Evolutionary conservation across 2,797 vertebrate species (phyloP).

Genomic region (Malurus splendens): DNA sequence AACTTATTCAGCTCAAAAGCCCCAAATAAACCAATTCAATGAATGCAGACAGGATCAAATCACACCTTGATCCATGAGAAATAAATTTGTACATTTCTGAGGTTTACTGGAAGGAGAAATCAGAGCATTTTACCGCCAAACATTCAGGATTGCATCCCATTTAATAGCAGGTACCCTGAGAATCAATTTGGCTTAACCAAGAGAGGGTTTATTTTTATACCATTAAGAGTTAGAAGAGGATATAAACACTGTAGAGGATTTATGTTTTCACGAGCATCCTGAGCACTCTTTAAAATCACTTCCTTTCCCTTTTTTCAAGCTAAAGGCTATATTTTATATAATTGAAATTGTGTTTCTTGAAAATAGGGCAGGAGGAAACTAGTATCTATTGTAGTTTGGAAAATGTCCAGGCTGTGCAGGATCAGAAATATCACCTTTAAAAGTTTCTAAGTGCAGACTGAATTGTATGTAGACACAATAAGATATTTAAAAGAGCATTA

Average conservation of each 20-base stretch:
- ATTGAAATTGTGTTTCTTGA: background rate
- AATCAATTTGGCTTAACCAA: background rate
- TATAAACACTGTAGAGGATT: slow-evolving; percentile 28
- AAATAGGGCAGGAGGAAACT: background rate
- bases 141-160: background rate
- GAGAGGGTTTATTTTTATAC: background rate
- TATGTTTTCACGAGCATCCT: background rate
- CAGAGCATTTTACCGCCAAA: background rate
- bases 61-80: background rate
- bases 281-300: slow-evolving; percentile 29
- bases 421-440: background rate
- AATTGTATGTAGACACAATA: background rate
- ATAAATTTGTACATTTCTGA: background rate
- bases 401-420: background rate
- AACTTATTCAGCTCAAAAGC: background rate
- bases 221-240: slow-evolving; percentile 21
- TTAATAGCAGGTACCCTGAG: background rate
- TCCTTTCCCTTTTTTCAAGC: background rate
- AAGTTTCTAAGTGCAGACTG: background rate
- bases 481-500: background rate
- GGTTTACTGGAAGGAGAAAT: background rate
- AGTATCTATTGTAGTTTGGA: background rate
- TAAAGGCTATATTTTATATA: background rate
- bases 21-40: background rate
- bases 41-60: background rate